phyloP scores from a whole-genome alignment of 1,140 invertebrate genomes.

The Drosophila punjabiensis region DNA sequence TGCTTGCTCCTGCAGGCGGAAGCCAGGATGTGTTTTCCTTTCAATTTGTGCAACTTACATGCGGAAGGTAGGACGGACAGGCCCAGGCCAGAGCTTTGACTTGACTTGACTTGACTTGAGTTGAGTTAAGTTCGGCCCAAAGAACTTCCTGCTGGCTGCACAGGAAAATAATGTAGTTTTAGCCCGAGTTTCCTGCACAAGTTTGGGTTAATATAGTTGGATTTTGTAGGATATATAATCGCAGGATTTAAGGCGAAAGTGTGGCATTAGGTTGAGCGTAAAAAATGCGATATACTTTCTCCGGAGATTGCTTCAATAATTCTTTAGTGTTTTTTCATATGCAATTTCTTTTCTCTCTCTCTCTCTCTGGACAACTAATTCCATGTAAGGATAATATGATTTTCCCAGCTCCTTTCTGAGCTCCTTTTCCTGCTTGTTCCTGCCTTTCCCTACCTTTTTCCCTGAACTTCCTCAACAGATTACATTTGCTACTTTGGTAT shows the following conservation, averaged over 20 bases:
- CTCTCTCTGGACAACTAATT: conserved; percentile 43
- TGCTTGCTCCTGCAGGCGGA: conserved; percentile 4
- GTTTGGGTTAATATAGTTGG: not conserved
- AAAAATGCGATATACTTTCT: not conserved
- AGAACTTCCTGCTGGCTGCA: conserved; percentile 34
- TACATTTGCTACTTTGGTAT: conserved; percentile 59
- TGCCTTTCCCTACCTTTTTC: not conserved
- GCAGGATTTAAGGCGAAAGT: not conserved
- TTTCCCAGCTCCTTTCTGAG: conserved; percentile 14
- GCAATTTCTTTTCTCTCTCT: conserved; percentile 22
- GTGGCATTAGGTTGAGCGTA: not conserved
- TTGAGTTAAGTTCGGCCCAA: not conserved
- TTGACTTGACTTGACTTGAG: conserved; percentile 8
- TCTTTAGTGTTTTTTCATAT: conserved; percentile 8
- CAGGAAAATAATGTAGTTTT: conserved; percentile 10
- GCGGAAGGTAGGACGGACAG: conserved; percentile 4
- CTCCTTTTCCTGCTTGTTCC: conserved; percentile 11
- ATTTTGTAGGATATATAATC: conserved; percentile 1
- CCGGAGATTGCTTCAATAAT: conserved; percentile 4
- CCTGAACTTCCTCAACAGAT: conserved; percentile 42
- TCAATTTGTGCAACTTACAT: conserved; percentile 46
- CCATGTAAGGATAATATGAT: conserved; percentile 50
- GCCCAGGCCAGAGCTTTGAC: conserved; percentile 1
- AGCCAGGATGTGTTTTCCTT: conserved; percentile 53
- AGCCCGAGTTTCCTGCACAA: conserved; percentile 2